phyloP scores from a whole-genome alignment of 2,113 vertebrate species.

The Prinia subflava region DNA sequence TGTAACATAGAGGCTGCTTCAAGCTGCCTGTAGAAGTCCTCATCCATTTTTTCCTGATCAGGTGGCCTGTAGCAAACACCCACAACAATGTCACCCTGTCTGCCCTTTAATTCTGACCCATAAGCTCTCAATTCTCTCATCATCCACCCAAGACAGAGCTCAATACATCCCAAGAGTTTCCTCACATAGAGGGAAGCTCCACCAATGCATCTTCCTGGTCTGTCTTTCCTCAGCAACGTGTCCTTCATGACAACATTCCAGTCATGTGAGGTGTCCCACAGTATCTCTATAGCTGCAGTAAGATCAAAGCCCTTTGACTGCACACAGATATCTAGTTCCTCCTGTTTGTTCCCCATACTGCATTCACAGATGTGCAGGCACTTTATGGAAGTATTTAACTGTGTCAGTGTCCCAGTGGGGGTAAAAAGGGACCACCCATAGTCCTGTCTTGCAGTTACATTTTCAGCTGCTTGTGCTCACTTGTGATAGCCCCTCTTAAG shows the following conservation, averaged over 20 bases:
- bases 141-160: background rate
- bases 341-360: no score
- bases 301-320: background rate
- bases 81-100: background rate
- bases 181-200: background rate
- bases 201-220: background rate
- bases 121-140: background rate
- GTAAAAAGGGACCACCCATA: background rate
- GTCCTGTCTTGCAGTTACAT: background rate
- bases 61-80: background rate
- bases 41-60: background rate
- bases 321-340: background rate
- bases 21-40: background rate
- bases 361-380: background rate
- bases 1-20: background rate
- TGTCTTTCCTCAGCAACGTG: background rate
- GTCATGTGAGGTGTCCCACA: background rate
- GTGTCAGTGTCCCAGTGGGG: background rate
- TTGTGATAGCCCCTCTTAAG: background rate
- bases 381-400: background rate
- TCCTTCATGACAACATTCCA: background rate
- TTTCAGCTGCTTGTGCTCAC: background rate
- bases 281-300: background rate
- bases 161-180: background rate
- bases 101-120: background rate